Conservation (phyloP, 2,113 vertebrate species). For the Malaclemys terrapin region DNA sequence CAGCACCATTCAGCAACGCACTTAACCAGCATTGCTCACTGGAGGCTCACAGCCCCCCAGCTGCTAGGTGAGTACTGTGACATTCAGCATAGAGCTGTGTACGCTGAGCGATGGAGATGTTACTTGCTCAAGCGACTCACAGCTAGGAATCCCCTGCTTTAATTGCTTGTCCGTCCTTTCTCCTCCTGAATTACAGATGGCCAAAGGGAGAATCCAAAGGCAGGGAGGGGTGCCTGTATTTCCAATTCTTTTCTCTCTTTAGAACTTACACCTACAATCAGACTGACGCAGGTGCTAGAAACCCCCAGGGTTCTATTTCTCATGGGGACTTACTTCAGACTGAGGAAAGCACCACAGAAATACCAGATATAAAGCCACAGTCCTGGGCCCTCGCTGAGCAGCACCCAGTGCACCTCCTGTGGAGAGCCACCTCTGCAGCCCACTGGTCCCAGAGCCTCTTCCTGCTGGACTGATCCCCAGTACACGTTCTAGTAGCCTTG, state of each 20-base stretch:
- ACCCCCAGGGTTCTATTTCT: not conserved
- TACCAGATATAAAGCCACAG: not conserved
- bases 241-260: not conserved
- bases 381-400: not conserved
- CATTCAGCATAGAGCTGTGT: not conserved
- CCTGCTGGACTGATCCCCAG: not conserved
- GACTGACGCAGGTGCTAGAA: not conserved
- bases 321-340: not conserved
- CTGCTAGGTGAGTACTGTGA: not conserved
- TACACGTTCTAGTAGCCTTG: no score
- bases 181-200: not conserved
- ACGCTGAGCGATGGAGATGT: not conserved
- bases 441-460: no score
- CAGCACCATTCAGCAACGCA: accelerated
- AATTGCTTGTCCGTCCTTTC: not conserved
- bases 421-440: not conserved
- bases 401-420: not conserved
- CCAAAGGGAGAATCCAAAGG: not conserved
- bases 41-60: not conserved
- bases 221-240: not conserved
- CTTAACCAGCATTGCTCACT: not conserved
- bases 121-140: not conserved
- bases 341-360: not conserved
- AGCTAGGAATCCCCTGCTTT: not conserved
- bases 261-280: not conserved